phyloP scores from a whole-genome alignment of 2,888 invertebrate species.

The Caenorhabditis macrosperma region DNA sequence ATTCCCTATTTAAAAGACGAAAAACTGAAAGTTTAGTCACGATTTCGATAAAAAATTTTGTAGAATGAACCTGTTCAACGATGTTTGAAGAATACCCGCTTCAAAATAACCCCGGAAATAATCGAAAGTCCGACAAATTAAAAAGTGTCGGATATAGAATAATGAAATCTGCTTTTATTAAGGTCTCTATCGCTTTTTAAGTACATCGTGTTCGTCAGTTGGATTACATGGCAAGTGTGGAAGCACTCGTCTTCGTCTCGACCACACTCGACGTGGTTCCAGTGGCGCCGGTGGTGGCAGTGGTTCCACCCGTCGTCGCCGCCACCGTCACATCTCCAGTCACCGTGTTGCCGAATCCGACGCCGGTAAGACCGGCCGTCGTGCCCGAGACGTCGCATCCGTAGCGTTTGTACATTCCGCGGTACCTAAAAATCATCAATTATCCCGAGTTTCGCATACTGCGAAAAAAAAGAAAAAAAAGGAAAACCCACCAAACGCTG shows the following conservation, averaged over 20 bases:
- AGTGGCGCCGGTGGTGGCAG: slow-evolving; percentile 9
- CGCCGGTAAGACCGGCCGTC: slow-evolving; percentile 43
- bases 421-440: slow-evolving; percentile 44
- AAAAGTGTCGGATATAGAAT: too few species aligned
- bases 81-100: too few species aligned
- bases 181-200: too few species aligned
- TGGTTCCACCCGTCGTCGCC: slow-evolving; percentile 31
- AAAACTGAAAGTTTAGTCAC: neutral
- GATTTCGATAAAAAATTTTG: neutral
- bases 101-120: too few species aligned
- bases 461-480: neutral
- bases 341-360: slow-evolving; percentile 39
- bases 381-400: slow-evolving; percentile 58
- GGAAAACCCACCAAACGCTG: slow-evolving; percentile 25
- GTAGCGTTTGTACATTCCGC: slow-evolving; percentile 64
- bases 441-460: too few species aligned
- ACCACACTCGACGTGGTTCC: slow-evolving; percentile 1
- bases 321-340: slow-evolving; percentile 38
- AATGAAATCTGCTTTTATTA: too few species aligned
- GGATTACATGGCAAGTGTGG: slow-evolving; percentile 4
- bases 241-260: neutral
- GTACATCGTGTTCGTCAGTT: neutral
- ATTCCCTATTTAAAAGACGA: slow-evolving; percentile 49
- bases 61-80: neutral
- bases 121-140: too few species aligned